Evolutionary conservation across 2,797 vertebrate genomes (phyloP).

Genomic region (Tiaroga cobitis): DNA sequence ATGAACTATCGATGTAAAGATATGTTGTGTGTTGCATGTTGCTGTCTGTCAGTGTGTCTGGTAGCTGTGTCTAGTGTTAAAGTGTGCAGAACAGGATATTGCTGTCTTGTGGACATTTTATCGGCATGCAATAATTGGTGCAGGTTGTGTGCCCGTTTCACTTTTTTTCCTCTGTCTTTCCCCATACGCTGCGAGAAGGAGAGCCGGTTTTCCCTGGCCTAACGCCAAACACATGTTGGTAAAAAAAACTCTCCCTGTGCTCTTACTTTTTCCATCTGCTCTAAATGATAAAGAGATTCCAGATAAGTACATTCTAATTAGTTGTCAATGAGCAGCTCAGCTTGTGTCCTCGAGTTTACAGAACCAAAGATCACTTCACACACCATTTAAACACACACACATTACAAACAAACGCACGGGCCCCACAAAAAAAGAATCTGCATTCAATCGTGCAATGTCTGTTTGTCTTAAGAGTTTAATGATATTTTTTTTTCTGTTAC

Average conservation of each 20-base stretch:
- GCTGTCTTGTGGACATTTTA: slow-evolving; percentile 57
- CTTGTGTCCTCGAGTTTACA: slow-evolving; percentile 71
- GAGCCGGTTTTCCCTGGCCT: slow-evolving; percentile 52
- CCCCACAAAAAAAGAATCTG: not conserved
- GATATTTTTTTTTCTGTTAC: not conserved
- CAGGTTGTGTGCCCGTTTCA: slow-evolving; percentile 46
- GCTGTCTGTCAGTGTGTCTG: slow-evolving; percentile 32
- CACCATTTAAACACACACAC: slow-evolving; percentile 5
- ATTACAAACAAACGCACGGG: not conserved
- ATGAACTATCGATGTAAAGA: not conserved
- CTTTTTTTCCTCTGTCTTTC: slow-evolving; percentile 34
- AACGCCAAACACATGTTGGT: slow-evolving; percentile 48
- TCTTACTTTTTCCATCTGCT: slow-evolving; percentile 73
- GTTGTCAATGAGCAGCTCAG: slow-evolving; percentile 79
- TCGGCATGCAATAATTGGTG: slow-evolving; percentile 52
- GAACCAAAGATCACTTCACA: slow-evolving; percentile 42
- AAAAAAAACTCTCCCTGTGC: slow-evolving; percentile 53
- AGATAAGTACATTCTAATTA: slow-evolving; percentile 81
- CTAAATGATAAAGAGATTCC: slow-evolving; percentile 77
- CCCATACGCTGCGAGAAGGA: slow-evolving; percentile 48
- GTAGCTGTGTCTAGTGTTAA: slow-evolving; percentile 41
- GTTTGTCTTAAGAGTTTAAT: not conserved
- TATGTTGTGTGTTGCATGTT: slow-evolving; percentile 45
- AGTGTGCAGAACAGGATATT: slow-evolving; percentile 59
- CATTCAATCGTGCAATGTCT: not conserved